Evolutionary conservation across 2,888 invertebrate genomes (phyloP).

Genomic region (Stenotaenia linearis): DNA sequence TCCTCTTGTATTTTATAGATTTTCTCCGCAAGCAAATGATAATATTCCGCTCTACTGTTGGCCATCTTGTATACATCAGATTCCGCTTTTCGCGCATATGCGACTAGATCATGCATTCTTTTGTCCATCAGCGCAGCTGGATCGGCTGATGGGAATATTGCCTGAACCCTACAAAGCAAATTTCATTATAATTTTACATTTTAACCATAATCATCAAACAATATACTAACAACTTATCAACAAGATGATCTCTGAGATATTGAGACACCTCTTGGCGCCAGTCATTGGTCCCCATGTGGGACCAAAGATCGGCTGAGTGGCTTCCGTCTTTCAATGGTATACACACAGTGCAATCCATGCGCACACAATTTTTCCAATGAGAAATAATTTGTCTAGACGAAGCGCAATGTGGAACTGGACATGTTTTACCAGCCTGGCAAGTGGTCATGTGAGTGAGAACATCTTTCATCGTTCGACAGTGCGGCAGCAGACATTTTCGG

Average conservation of each 20-base stretch:
- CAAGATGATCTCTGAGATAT: constrained; percentile 96
- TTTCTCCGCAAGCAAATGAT: constrained; percentile 95
- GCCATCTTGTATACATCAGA: constrained; percentile 99
- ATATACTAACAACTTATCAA: constrained; percentile 86
- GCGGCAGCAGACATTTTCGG: constrained; percentile 82
- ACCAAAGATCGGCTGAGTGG: constrained; percentile 36
- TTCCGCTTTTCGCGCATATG: constrained; percentile 97
- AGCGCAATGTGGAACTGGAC: constrained; percentile 92
- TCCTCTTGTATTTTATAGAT: constrained; percentile 99
- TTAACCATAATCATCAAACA: too few species aligned
- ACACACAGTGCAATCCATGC: constrained; percentile 71
- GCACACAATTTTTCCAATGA: constrained; percentile 97
- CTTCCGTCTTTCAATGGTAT: constrained; percentile 30
- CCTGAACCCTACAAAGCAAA: constrained; percentile 80
- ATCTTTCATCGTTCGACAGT: constrained; percentile 98
- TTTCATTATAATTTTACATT: too few species aligned
- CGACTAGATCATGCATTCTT: constrained; percentile 94
- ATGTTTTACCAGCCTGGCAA: constrained; percentile 87
- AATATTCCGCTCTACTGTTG: constrained; percentile 94
- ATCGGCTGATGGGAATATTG: constrained; percentile 97
- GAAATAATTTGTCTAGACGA: constrained; percentile 97
- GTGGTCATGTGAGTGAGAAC: constrained; percentile 97
- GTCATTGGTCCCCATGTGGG: constrained; percentile 63
- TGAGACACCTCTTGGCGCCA: constrained; percentile 97
- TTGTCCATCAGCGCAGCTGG: constrained; percentile 93